A percentile compares a stretch with the other conserved stretches of the same genome.
Conservation (phyloP, 2,113 vertebrate genomes). For the Clarias macrocephalus region DNA sequence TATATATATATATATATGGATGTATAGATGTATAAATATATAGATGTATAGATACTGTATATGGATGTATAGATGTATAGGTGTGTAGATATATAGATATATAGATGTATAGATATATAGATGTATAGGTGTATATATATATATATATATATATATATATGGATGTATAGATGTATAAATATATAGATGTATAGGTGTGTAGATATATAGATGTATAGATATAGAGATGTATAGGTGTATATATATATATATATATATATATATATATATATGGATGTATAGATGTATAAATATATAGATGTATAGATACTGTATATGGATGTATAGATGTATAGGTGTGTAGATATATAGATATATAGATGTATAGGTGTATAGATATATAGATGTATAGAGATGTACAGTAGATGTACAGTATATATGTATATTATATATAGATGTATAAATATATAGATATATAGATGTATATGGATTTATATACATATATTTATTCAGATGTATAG, state of each 20-base stretch:
- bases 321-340: not conserved
- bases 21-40: no score
- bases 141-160: not conserved
- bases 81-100: not conserved
- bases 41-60: no score
- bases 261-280: no score
- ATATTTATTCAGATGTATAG: no score
- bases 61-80: not conserved
- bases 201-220: not conserved
- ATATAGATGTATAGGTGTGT: not conserved
- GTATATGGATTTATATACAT: no score
- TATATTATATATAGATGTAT: not conserved
- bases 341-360: not conserved
- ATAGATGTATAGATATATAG: not conserved
- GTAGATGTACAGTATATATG: no score
- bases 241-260: no score
- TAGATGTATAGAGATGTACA: no score
- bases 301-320: not conserved
- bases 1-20: no score
- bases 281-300: not conserved
- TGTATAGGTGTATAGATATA: not conserved
- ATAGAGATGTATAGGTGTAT: no score
- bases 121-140: no score
- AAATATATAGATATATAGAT: no score
- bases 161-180: not conserved